These are phyloP conservation scores for Cyprinella venusta DNA, from an alignment of 2,797 vertebrate genomes.

Conservation along the genomic window DNA sequence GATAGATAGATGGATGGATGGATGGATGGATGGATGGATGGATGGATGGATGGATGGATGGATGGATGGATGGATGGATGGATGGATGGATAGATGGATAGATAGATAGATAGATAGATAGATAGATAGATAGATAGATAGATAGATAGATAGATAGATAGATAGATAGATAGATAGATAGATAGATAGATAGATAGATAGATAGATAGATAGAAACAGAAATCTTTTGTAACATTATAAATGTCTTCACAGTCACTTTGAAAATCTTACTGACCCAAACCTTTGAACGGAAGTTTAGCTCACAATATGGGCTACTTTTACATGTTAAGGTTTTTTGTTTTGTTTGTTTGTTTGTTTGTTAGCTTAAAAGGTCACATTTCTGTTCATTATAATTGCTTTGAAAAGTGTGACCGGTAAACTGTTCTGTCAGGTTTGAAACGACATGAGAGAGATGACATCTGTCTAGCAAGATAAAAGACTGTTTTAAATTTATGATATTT, in stretches of 20 bases:
- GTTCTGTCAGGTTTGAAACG: neutral
- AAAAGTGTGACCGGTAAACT: neutral
- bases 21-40: too few relatives aligned
- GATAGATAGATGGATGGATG: rapidly evolving
- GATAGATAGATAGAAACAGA: neutral
- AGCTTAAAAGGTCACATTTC: neutral
- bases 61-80: too few relatives aligned
- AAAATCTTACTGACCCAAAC: neutral
- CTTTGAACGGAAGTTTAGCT: neutral
- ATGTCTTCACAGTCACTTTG: neutral
- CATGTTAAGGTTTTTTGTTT: neutral
- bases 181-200: too few relatives aligned
- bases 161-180: too few relatives aligned
- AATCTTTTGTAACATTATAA: neutral
- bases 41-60: too few relatives aligned
- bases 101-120: too few relatives aligned
- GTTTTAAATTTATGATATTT: neutral
- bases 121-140: too few relatives aligned
- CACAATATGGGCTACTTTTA: neutral
- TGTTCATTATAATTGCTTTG: neutral
- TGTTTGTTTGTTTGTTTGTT: neutral
- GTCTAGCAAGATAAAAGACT: conserved; percentile 34
- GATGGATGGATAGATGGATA: too few relatives aligned
- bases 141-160: too few relatives aligned
- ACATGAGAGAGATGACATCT: conserved; percentile 19